Base-by-base conservation (phyloP, 2,888 invertebrate genomes). In the Scaptomyza polygonia region DNA sequence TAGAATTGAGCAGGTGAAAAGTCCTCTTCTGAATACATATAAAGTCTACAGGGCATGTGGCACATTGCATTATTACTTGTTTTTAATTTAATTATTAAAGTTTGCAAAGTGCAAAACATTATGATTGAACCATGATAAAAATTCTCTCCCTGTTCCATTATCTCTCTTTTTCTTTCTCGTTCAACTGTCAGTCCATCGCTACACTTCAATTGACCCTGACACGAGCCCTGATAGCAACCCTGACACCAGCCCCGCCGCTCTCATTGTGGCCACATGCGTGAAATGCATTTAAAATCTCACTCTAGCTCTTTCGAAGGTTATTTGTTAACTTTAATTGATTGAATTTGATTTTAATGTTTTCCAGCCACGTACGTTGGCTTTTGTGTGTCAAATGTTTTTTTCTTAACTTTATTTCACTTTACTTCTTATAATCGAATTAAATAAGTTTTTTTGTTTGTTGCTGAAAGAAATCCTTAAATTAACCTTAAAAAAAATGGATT, bases 1-100 rank as follows among this genome's bases (percentile, higher is more conserved):
- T 4, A 21, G 3, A 21, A 4, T 21, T 21, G 3, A 21, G 4
- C 21, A 25, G 9, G 25, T 6, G 1, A 5, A 44, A 14, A 6
- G 44, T 9, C 9, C 0, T 6, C 3, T 14, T 6, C n/a, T 11
- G 9, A 0, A 6, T 9, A 2, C 14, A 11, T 6, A 2, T 6
- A 27, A 2, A 4, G 21, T 3, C 21, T 21, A 16, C 4, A 18
- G 48, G 48, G 48, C 21, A 49, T 34, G 9, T 18, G 30, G 21
- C 5, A 6, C 32, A 5, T 5, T 30, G 11, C 21, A 49, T 34
- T 49, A 36, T 25, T 14, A 36, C 25, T 14, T 25, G 34, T 49
- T 14, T 25, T 25, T 49, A 49, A 49, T 36, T 49, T 11, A 49
- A 25, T 49, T 36, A 14, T 11, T 11, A 49, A 36, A 14, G 14